Evolutionary conservation across 2,113 vertebrate genomes (phyloP).

Genomic region (Larimichthys polyactis): DNA sequence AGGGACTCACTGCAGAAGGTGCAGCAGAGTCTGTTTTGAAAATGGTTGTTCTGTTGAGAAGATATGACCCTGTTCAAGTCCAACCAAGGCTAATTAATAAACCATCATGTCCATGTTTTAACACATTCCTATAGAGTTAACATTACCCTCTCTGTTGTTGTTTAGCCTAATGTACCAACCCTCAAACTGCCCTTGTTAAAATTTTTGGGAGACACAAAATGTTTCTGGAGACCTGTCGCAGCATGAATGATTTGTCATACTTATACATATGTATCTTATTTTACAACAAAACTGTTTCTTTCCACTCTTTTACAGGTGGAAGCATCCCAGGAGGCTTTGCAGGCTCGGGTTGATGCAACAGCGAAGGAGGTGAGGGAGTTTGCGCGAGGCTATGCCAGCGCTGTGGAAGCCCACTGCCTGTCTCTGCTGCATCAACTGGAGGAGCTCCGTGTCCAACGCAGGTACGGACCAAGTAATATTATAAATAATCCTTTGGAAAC

Average conservation of each 20-base stretch:
- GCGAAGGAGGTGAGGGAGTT: slow-evolving; percentile 85
- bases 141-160: not conserved
- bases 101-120: not conserved
- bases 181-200: no score
- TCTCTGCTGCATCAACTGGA: slow-evolving; percentile 88
- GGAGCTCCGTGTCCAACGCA: slow-evolving; percentile 84
- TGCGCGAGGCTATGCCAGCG: slow-evolving; percentile 85
- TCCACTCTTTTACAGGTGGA: slow-evolving; percentile 68
- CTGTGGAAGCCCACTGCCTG: slow-evolving; percentile 87
- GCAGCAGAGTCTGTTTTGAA: not conserved
- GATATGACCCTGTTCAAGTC: not conserved
- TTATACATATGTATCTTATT: not conserved
- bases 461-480: slow-evolving; percentile 34
- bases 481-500: no score
- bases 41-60: not conserved
- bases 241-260: not conserved
- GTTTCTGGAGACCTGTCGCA: no score
- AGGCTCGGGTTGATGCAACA: slow-evolving; percentile 69
- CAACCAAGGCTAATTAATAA: not conserved
- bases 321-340: slow-evolving; percentile 74
- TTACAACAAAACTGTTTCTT: no score
- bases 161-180: not conserved
- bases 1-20: slow-evolving; percentile 82
- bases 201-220: no score
- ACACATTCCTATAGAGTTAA: not conserved